These are phyloP conservation scores for Thalassophryne amazonica DNA, from an alignment of 2,797 vertebrate species.

Conservation along the genomic window DNA sequence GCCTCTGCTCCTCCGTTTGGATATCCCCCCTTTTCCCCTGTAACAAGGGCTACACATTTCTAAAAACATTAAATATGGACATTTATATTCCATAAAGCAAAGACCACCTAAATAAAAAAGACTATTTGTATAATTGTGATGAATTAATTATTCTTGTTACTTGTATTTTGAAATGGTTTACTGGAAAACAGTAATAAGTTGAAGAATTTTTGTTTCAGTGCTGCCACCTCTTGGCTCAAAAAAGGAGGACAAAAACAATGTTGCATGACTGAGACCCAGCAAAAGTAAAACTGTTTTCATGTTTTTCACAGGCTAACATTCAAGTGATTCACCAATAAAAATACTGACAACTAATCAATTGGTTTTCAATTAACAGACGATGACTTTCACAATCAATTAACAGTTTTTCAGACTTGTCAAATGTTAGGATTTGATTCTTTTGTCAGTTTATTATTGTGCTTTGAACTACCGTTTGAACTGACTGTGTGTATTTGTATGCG, in stretches of 20 bases:
- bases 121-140: background rate
- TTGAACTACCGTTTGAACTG: too few relatives aligned
- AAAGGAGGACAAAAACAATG: constrained; percentile 20
- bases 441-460: too few relatives aligned
- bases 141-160: rapidly evolving
- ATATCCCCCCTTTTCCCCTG: background rate
- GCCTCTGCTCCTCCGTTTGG: background rate
- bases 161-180: background rate
- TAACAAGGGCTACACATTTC: background rate
- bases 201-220: background rate
- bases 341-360: too few relatives aligned
- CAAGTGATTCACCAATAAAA: too few relatives aligned
- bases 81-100: background rate
- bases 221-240: constrained; percentile 28
- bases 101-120: background rate
- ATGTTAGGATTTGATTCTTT: too few relatives aligned
- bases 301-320: too few relatives aligned
- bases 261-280: background rate
- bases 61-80: background rate
- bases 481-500: too few relatives aligned
- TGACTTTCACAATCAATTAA: too few relatives aligned
- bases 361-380: too few relatives aligned
- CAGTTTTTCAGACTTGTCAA: too few relatives aligned
- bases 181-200: background rate
- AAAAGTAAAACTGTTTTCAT: background rate